A percentile compares a stretch with the other conserved stretches of the same genome.
phyloP scores from a whole-genome alignment of 2,797 vertebrate genomes.

The Sebastes cheni region DNA sequence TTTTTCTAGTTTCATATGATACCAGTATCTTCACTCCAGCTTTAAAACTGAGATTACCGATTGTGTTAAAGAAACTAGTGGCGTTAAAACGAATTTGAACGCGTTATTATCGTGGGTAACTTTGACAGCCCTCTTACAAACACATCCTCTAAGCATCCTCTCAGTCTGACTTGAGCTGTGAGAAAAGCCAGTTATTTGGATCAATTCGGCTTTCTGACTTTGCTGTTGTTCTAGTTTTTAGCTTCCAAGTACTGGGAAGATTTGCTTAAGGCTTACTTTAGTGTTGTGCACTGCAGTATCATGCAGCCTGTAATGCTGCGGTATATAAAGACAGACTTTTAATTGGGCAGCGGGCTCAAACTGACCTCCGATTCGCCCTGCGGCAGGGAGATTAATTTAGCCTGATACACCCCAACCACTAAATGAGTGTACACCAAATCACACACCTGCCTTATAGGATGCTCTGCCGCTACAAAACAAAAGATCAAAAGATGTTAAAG shows the following conservation, averaged over 20 bases:
- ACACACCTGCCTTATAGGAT: background rate
- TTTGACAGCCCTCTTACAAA: background rate
- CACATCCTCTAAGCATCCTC: background rate
- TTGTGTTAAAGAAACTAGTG: too few species aligned
- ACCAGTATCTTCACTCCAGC: too few species aligned
- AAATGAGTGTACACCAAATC: background rate
- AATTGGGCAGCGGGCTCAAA: slow-evolving; percentile 10
- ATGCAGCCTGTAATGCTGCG: slow-evolving; percentile 2
- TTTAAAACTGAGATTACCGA: too few species aligned
- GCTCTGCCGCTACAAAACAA: background rate
- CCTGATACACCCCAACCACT: background rate
- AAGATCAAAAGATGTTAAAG: background rate
- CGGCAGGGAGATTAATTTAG: slow-evolving; percentile 9
- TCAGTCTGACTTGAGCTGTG: background rate
- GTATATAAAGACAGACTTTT: slow-evolving; percentile 12
- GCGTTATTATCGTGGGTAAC: accelerated
- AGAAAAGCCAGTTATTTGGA: background rate
- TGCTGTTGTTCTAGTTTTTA: background rate
- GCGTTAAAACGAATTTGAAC: too few species aligned
- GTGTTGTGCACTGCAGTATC: slow-evolving; percentile 17
- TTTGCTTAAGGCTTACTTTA: slow-evolving; percentile 6
- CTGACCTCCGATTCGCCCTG: slow-evolving; percentile 16
- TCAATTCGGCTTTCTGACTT: background rate
- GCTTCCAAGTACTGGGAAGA: background rate
- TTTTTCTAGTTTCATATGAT: too few species aligned